Base-by-base conservation (phyloP, 2,888 invertebrate genomes). In the Ommatoiulus sabulosus region DNA sequence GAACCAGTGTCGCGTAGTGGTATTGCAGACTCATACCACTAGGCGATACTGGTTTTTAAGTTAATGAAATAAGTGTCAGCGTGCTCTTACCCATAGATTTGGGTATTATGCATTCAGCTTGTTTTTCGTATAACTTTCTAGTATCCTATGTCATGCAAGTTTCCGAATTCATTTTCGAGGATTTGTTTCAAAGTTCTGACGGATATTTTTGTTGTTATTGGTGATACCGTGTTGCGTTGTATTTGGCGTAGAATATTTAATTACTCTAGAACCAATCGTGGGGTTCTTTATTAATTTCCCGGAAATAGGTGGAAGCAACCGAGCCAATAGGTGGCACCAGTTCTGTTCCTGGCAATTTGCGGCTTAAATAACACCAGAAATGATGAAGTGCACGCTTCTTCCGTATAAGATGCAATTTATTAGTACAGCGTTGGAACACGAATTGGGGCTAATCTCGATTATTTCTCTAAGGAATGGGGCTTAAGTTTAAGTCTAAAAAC, bases 401-500 rank as follows among this genome's bases (percentile, higher is more conserved):
- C 48, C 48, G 48, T 2, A 35, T 35, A 48, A 48, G 48, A 12
- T 12, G 48, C 20, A 63, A 63, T 63, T 63, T 63, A 63, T 63
- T 20, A 8, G 20, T 63, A 20, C 20, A 2, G 1, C 7, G 63
- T 63, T n/a, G 63, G n/a, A 63, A 20, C 63, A 63, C n/a, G 63
- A 8, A 63, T n/a, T 63, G 20, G 63, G 63, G n/a, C 63, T 63
- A 63, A 63, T 63, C 63, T n/a, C 63, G 63, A 63, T 63, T 63
- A 63, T 63, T 63, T 63, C 63, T 20, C 63, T n/a, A 20, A 63
- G 63, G 63, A 63, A 63, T n/a, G 63, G n/a, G n/a, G 63, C 63
- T 63, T 63, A n/a, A 63, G n/a, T n/a, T 63, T 63, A 63, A 63
- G 63, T 63, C 63, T 12, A 63, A 63, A 52, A 63, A 63, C 20